Evolutionary conservation across 1,140 invertebrate species (phyloP), one percentile per base, ranked within the genome.

Genomic region (Lepidurus apus): DNA sequence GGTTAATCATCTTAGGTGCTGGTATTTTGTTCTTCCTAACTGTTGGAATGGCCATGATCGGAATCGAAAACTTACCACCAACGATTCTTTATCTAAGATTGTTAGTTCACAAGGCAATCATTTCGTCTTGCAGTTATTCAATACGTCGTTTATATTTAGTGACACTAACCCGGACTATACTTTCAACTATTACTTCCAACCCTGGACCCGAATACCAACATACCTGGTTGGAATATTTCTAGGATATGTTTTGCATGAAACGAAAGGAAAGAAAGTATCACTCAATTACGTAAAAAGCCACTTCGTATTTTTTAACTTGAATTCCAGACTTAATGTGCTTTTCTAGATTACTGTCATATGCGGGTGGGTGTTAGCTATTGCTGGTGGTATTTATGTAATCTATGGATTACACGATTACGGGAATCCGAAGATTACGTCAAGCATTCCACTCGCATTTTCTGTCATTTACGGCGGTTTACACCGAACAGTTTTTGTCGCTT

Each of bases 361-460:
- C 13, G 13, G 13, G 45, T 77, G 76, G 76, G 11, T 53, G 26
- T 11, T 26, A n/a, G 76, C 44, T 45, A 77, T 24, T 34, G 13
- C 53, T 6, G 45, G 45, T 17, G 76, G 45, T 24, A 13, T 44
- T 26, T 1, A 26, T 24, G 44, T 47, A 17, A 44, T 44, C 24
- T 76, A 76, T 13, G 75, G 7, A 43, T 43, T 76, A 24, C 26
- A 24, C 21, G 43, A 43, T 42, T 76, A 76, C 34, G 75, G 26
- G n/a, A 9, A 17, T 17, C 45, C 1, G 5, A 47, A 47, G 10
- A 89, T 90, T 11, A 89, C 91, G 82, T 47, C 45, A 11, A 47
- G 45, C 17, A 85, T 94, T 74, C 89, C 88, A 77, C 86, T 90
- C 4, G 86, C 89, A 80, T 87, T 78, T 74, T 73, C 53, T 9